Evolutionary conservation across 2,888 invertebrate genomes (phyloP).

Genomic region (Acanthacorydalis orientalis): DNA sequence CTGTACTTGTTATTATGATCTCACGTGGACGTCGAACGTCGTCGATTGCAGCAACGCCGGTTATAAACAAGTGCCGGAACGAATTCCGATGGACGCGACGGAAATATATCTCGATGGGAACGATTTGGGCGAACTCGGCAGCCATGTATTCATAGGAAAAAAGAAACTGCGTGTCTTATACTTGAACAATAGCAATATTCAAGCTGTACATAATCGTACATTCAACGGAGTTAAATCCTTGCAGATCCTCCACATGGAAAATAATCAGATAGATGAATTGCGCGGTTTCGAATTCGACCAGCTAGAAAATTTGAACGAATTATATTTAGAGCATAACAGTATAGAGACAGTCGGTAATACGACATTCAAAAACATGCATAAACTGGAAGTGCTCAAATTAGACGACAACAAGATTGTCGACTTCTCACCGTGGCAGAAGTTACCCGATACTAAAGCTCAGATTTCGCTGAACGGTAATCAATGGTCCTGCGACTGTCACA

Average conservation of each 20-base stretch:
- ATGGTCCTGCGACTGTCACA: slow-evolving; percentile 71
- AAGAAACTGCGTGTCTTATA: slow-evolving; percentile 62
- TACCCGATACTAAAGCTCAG: slow-evolving; percentile 32
- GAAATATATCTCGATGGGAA: slow-evolving; percentile 76
- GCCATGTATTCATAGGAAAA: slow-evolving; percentile 76
- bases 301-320: slow-evolving; percentile 52
- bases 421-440: slow-evolving; percentile 49
- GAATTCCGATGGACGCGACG: slow-evolving; percentile 80
- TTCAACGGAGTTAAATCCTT: slow-evolving; percentile 65
- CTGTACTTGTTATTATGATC: slow-evolving; percentile 77
- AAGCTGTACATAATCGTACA: slow-evolving; percentile 60
- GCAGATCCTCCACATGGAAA: slow-evolving; percentile 58
- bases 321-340: slow-evolving; percentile 61
- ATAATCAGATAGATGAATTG: slow-evolving; percentile 52
- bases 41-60: slow-evolving; percentile 66
- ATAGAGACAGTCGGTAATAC: slow-evolving; percentile 55
- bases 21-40: slow-evolving; percentile 70
- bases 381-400: slow-evolving; percentile 52
- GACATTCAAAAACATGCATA: slow-evolving; percentile 57
- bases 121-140: slow-evolving; percentile 57
- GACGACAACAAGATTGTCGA: slow-evolving; percentile 64
- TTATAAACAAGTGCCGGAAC: slow-evolving; percentile 56
- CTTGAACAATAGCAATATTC: slow-evolving; percentile 62
- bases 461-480: slow-evolving; percentile 61
- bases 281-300: slow-evolving; percentile 66